A percentile compares a stretch with the other conserved stretches of the same genome.
Evolutionary conservation across 1,140 invertebrate species (phyloP).

Genomic region (Drosophila serrata): DNA sequence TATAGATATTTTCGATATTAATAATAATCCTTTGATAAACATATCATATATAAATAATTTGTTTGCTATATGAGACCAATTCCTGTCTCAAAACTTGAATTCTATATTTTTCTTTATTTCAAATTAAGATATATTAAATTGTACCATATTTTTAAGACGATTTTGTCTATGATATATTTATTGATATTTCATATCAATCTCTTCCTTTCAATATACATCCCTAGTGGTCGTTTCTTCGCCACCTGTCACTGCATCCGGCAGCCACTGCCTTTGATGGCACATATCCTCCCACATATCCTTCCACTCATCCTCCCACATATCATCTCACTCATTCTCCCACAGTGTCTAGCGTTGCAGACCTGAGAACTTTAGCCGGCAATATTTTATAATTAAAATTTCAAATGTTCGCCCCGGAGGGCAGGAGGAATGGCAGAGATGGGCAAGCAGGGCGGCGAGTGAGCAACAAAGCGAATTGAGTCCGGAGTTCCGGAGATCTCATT

Average conservation of each 20-base stretch:
- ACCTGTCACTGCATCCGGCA: conserved; percentile 18
- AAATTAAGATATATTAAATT: not conserved
- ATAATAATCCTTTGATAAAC: not conserved
- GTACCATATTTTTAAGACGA: not conserved
- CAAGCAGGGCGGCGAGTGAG: conserved; percentile 30
- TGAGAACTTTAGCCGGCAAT: conserved; percentile 58
- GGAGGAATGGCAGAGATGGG: conserved; percentile 9
- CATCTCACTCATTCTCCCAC: conserved; percentile 13
- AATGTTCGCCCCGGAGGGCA: conserved; percentile 38
- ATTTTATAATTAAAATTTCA: conserved; percentile 72
- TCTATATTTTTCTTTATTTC: not conserved
- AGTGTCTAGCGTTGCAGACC: conserved; percentile 35
- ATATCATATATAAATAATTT: no score
- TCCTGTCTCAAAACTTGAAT: not conserved
- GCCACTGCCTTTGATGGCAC: conserved; percentile 29
- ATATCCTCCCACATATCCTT: conserved; percentile 15
- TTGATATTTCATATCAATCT: no score
- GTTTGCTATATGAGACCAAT: no score
- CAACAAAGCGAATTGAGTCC: conserved; percentile 50
- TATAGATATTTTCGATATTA: no score
- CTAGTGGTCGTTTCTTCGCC: no score
- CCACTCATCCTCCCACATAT: conserved; percentile 18
- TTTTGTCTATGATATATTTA: not conserved
- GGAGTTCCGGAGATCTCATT: conserved; percentile 47
- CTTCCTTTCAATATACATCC: no score